Evolutionary conservation across 2,888 invertebrate genomes (phyloP).

Genomic region (Scaptomyza tumidula): DNA sequence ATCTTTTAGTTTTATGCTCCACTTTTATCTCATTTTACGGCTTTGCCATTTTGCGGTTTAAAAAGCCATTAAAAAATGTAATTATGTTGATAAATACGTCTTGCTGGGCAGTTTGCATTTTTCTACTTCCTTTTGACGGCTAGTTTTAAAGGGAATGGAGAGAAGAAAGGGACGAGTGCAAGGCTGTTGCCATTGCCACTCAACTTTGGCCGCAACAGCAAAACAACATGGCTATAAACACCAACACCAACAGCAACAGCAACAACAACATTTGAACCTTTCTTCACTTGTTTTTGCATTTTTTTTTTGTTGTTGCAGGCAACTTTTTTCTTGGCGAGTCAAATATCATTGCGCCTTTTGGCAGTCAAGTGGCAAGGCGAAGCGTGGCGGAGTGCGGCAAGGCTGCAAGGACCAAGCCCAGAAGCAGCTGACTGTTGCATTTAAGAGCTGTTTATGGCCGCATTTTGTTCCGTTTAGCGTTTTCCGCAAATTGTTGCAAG

Average conservation of each 20-base stretch:
- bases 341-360: constrained; percentile 76
- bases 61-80: constrained; percentile 83
- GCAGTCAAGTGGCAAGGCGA: constrained; percentile 66
- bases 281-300: constrained; percentile 41
- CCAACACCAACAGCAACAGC: constrained; percentile 22
- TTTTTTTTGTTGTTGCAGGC: constrained; percentile 6
- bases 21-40: constrained; percentile 59
- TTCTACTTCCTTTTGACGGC: constrained; percentile 1
- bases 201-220: constrained; percentile 68
- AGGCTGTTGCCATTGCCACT: constrained; percentile 54
- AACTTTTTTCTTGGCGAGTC: constrained; percentile 68
- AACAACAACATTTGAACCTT: constrained; percentile 42
- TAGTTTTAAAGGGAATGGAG: constrained; percentile 1
- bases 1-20: constrained; percentile 37
- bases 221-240: constrained; percentile 46
- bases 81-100: constrained; percentile 82
- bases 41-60: constrained; percentile 79
- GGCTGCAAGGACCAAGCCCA: constrained; percentile 11
- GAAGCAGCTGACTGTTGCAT: constrained; percentile 51
- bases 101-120: constrained; percentile 71
- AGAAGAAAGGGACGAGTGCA: constrained; percentile 12
- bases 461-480: constrained; percentile 38
- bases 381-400: constrained; percentile 9
- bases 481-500: constrained; percentile 22
- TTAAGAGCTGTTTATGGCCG: constrained; percentile 63